Base-by-base conservation (phyloP, 2,888 invertebrate genomes). In the Gastracanthus pulcherrimus region DNA sequence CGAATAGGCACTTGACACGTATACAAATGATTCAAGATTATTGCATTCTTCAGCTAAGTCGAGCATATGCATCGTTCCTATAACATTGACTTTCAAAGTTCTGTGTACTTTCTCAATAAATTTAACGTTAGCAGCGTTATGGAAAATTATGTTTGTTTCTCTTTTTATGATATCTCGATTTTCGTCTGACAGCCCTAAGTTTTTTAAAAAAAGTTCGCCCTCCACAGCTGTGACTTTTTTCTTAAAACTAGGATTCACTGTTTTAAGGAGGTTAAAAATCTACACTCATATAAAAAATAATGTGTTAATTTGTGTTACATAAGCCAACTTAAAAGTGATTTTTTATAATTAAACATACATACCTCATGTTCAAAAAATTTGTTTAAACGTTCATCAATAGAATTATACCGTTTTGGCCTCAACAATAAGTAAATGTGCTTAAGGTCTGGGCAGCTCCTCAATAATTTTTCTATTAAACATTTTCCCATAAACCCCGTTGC, bases 1-100 rank as follows among this genome's bases (percentile, higher is more conserved):
- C 0, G 88, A 86, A 74, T 83, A 89, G 3, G 86, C 87, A 19
- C 88, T 86, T 13, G 89, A 89, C 9, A 88, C 77, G 66, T 88
- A 87, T 3, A 85, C 16, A 51, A 87, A 89, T 4, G 83, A 76
- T 36, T 76, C 31, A 0, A 89, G 75, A 13, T 84, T 82, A 7
- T 80, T 78, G 41, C 88, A 89, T 0, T 85, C 83, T 62, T 29
- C 76, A 5, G 88, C 87, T 26, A 89, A 76, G 36, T 87, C 87
- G 60, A 88, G 80, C 80, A 87, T 71, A 19, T 83, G 76, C n/a
- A 84, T 82, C 0, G 89, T 88, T 5, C 86, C 88, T 1, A 87
- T 45, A 2, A 87, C 87, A 70, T 89, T 88, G 7, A 76, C 55
- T 31, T 79, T 83, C 26, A 89, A 72, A 0, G 81, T 58, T 0